A percentile compares a stretch with the other conserved stretches of the same genome.
phyloP scores from a whole-genome alignment of 92 coral and sea anemone genomes.

The Umimayanthus kanabou region DNA sequence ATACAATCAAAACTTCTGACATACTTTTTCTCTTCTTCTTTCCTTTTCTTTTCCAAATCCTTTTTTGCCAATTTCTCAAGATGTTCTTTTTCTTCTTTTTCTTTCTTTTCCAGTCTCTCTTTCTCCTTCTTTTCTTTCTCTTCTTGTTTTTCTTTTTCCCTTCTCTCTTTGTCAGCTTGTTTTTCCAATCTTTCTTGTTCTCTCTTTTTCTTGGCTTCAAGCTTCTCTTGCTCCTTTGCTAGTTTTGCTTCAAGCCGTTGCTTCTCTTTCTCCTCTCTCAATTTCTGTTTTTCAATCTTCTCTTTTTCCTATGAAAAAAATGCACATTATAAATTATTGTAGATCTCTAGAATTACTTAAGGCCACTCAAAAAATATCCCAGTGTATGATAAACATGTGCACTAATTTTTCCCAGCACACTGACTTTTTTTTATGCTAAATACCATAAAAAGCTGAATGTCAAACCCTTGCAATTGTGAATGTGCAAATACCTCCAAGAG shows the following conservation, averaged over 20 bases:
- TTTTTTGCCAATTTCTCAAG: constrained; percentile 72
- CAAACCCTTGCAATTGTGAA: too few species aligned
- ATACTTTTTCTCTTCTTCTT: constrained; percentile 79
- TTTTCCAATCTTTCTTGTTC: constrained; percentile 84
- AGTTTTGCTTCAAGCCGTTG: constrained; percentile 70
- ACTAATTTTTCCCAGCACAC: too few species aligned
- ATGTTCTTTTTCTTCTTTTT: constrained; percentile 78
- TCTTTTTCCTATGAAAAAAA: constrained; percentile 47
- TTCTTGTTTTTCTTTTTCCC: constrained; percentile 80
- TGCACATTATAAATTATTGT: not conserved
- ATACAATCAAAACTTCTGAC: constrained; percentile 47
- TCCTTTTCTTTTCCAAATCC: constrained; percentile 72
- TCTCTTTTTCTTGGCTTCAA: constrained; percentile 81
- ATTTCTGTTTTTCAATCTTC: constrained; percentile 54
- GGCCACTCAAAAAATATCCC: too few species aligned
- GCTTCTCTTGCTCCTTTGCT: constrained; percentile 76
- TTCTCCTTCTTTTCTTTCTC: constrained; percentile 79
- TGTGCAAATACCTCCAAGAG: too few species aligned
- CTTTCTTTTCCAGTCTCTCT: constrained; percentile 74
- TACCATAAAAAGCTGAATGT: too few species aligned
- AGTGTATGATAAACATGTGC: too few species aligned
- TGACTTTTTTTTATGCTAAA: too few species aligned
- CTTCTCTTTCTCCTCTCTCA: constrained; percentile 67
- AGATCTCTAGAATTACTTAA: too few species aligned
- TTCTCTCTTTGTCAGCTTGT: constrained; percentile 74